A percentile compares a stretch with the other conserved stretches of the same genome.
phyloP scores from a whole-genome alignment of 2,113 vertebrate genomes.

The Cervus canadensis region DNA sequence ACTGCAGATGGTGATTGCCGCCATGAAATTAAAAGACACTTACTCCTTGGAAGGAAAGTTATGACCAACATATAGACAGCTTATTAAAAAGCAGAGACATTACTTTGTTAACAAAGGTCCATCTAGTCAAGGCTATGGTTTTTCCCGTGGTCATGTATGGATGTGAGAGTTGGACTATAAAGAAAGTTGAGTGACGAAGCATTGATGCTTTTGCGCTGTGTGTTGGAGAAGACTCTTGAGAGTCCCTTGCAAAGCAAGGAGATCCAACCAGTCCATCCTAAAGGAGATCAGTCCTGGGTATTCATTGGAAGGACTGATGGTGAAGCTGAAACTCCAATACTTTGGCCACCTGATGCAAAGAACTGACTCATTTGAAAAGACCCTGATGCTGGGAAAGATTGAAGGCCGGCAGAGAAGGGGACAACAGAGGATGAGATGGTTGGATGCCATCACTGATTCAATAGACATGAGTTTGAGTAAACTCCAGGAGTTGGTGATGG shows the following conservation, averaged over 20 bases:
- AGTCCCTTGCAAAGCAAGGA: not conserved
- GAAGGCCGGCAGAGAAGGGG: not conserved
- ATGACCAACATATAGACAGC: not conserved
- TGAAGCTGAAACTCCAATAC: not conserved
- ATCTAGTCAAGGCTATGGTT: not conserved
- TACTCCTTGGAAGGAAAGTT: not conserved
- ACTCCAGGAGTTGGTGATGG: not conserved
- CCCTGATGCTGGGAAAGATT: not conserved
- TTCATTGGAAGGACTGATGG: not conserved
- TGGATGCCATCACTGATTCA: not conserved
- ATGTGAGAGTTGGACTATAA: not conserved
- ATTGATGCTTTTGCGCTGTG: not conserved
- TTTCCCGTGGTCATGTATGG: not conserved
- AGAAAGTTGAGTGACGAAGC: not conserved
- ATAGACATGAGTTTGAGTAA: not conserved
- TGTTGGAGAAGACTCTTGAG: not conserved
- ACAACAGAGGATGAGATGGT: not conserved
- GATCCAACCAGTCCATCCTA: not conserved
- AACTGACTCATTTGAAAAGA: not conserved
- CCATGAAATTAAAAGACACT: not conserved
- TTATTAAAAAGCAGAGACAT: not conserved
- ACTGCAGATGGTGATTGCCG: not conserved
- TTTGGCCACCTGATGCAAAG: not conserved
- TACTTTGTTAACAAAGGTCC: not conserved
- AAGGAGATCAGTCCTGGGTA: not conserved